Evolutionary conservation across 2,797 vertebrate genomes (phyloP).

Genomic region (Mastacembelus armatus): DNA sequence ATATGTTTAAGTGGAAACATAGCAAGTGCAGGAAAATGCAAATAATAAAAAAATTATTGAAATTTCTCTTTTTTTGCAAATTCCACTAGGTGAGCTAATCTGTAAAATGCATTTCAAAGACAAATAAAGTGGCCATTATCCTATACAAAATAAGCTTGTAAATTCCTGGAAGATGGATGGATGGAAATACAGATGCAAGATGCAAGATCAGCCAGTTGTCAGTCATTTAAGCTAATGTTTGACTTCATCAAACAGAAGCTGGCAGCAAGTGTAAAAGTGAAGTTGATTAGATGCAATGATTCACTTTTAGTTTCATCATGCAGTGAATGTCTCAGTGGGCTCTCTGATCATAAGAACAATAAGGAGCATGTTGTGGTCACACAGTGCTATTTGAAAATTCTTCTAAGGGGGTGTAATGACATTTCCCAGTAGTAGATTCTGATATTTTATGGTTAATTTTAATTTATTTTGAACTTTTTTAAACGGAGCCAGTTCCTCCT

Average conservation of each 20-base stretch:
- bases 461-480: slow-evolving; percentile 8
- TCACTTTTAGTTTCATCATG: not conserved
- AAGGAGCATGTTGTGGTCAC: slow-evolving; percentile 7
- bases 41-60: too few species aligned
- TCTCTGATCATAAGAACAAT: slow-evolving; percentile 25
- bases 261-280: slow-evolving; percentile 5
- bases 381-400: slow-evolving; percentile 1
- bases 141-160: too few species aligned
- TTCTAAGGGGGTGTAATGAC: slow-evolving; percentile 8
- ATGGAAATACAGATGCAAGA: slow-evolving; percentile 57
- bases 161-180: slow-evolving; percentile 43
- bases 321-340: not conserved
- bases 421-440: slow-evolving; percentile 25
- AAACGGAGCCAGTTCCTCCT: not conserved
- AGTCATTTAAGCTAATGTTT: slow-evolving; percentile 2
- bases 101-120: too few species aligned
- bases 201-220: slow-evolving; percentile 16
- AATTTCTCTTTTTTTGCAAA: too few species aligned
- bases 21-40: not conserved
- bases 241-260: slow-evolving; percentile 13
- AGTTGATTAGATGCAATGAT: slow-evolving; percentile 14
- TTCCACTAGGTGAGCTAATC: too few species aligned
- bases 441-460: slow-evolving; percentile 10
- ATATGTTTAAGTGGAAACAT: slow-evolving; percentile 1
- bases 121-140: too few species aligned